Evolutionary conservation across 2,113 vertebrate species (phyloP).

Genomic region (Sylvia atricapilla): DNA sequence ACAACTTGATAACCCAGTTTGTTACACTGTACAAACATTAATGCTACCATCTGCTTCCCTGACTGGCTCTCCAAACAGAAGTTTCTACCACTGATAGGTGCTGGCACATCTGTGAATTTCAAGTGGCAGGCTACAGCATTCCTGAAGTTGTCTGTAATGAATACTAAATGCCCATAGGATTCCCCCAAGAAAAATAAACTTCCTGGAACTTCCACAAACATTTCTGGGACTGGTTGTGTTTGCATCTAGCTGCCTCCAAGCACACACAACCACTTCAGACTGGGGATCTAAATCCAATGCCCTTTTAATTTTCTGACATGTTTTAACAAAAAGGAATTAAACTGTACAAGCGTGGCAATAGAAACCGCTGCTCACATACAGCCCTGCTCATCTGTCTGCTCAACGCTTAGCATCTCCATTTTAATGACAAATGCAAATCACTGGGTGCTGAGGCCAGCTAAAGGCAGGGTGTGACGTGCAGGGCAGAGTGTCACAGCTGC

Average conservation of each 20-base stretch:
- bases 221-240: not conserved
- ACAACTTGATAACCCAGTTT: not conserved
- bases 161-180: not conserved
- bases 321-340: not conserved
- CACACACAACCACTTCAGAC: not conserved
- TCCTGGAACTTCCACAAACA: not conserved
- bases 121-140: not conserved
- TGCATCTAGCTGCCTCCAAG: rapidly evolving
- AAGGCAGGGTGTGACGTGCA: not conserved
- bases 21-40: not conserved
- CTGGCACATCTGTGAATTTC: not conserved
- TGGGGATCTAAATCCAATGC: not conserved
- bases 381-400: not conserved
- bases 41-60: not conserved
- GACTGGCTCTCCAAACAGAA: not conserved
- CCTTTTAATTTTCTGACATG: not conserved
- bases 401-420: not conserved
- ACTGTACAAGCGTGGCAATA: rapidly evolving
- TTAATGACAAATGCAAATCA: not conserved
- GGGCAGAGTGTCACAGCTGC: not conserved
- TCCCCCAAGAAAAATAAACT: not conserved
- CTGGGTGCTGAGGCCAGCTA: not conserved
- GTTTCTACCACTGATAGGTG: not conserved
- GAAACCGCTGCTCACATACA: not conserved
- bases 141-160: not conserved